Percentiles rank a stretch among this genome's conserved stretches.
Evolutionary conservation across 2,888 invertebrate species (phyloP).

Genomic region (Cephus runcator): DNA sequence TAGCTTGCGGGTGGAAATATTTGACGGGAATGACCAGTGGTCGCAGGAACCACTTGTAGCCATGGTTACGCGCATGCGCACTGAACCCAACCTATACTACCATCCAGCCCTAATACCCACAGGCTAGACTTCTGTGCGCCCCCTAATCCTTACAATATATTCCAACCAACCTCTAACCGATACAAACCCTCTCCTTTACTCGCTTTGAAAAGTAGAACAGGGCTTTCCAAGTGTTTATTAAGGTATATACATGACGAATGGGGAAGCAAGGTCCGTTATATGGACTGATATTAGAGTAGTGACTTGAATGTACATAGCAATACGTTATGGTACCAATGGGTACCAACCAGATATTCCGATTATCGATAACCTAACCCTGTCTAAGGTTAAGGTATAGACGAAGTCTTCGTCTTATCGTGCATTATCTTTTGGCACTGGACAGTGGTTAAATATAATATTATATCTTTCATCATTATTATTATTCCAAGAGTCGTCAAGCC

Average conservation of each 20-base stretch:
- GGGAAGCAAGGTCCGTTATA: neutral
- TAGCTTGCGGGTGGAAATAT: slow-evolving; percentile 14
- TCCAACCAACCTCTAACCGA: neutral
- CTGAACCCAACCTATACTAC: neutral
- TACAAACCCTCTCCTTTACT: neutral
- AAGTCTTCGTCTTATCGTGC: neutral
- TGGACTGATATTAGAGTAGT: neutral
- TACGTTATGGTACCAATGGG: neutral
- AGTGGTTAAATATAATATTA: neutral
- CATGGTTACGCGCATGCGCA: slow-evolving; percentile 37
- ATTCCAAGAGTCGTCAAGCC: neutral
- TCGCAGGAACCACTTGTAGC: slow-evolving; percentile 27
- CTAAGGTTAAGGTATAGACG: neutral
- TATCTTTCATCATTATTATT: neutral
- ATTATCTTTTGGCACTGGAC: neutral
- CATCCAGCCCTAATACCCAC: neutral
- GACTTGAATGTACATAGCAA: neutral
- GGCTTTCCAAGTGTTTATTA: neutral
- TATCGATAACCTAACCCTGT: neutral
- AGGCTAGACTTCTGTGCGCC: neutral
- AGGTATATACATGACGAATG: neutral
- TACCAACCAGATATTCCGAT: neutral
- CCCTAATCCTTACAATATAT: neutral
- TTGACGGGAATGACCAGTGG: slow-evolving; percentile 17
- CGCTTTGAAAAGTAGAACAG: neutral